These are phyloP conservation scores for Labrus mixtus DNA, from an alignment of 2,113 vertebrate genomes.

Conservation along the genomic window DNA sequence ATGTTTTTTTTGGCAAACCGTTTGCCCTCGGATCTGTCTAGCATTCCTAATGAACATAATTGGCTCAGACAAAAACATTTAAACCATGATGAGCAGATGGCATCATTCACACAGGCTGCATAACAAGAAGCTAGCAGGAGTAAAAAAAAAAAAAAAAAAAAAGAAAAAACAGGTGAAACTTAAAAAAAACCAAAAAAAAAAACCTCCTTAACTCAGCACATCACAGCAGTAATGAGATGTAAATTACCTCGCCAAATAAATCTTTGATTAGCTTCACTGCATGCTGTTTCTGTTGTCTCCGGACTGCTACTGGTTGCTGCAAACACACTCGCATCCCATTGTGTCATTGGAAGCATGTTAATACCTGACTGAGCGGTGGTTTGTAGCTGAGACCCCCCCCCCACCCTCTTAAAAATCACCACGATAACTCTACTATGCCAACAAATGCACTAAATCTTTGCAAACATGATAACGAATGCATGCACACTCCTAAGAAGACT, in stretches of 20 bases:
- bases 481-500: slow-evolving; percentile 23
- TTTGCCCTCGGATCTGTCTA: slow-evolving; percentile 63
- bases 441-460: slow-evolving; percentile 15
- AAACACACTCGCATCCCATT: slow-evolving; percentile 41
- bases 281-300: slow-evolving; percentile 55
- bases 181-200: too few species aligned
- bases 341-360: slow-evolving; percentile 25
- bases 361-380: slow-evolving; percentile 14
- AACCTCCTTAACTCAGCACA: slow-evolving; percentile 62
- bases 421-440: not conserved
- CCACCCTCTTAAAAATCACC: not conserved
- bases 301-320: slow-evolving; percentile 29
- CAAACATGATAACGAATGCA: slow-evolving; percentile 51
- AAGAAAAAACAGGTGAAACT: slow-evolving; percentile 72
- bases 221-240: slow-evolving; percentile 66
- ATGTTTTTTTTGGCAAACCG: slow-evolving; percentile 25
- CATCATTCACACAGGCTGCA: slow-evolving; percentile 60
- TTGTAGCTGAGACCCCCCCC: not conserved
- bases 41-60: slow-evolving; percentile 72
- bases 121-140: slow-evolving; percentile 59
- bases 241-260: slow-evolving; percentile 69
- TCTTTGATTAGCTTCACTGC: slow-evolving; percentile 67
- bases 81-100: slow-evolving; percentile 82
- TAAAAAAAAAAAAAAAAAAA: slow-evolving; percentile 35
- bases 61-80: slow-evolving; percentile 75